phyloP scores from a whole-genome alignment of 2,797 vertebrate genomes.

The Acropternis orthonyx region DNA sequence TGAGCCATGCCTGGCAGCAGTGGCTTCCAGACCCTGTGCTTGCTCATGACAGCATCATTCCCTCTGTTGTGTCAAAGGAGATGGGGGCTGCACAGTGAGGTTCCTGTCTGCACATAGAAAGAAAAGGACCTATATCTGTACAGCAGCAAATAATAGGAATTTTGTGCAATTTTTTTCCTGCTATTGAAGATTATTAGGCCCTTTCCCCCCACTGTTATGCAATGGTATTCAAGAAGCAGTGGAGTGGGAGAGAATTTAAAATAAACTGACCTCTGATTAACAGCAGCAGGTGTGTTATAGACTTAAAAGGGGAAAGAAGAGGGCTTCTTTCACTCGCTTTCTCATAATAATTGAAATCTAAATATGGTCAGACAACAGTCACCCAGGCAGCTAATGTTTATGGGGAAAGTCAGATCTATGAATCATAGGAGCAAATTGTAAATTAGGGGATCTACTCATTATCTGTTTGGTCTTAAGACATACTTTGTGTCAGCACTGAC shows the following conservation, averaged over 20 bases:
- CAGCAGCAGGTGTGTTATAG: background rate
- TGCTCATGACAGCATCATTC: background rate
- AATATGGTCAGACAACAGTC: background rate
- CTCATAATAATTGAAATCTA: background rate
- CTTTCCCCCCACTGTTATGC: fast-evolving
- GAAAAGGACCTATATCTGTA: background rate
- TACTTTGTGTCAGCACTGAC: background rate
- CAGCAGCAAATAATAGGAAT: background rate
- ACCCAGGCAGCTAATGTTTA: background rate
- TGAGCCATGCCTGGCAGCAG: background rate
- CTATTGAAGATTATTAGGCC: background rate
- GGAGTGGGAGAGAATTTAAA: background rate
- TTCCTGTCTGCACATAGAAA: fast-evolving
- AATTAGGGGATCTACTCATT: background rate
- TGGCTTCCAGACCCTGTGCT: background rate
- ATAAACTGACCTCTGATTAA: background rate
- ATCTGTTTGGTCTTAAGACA: background rate
- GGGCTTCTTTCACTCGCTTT: background rate
- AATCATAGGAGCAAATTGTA: background rate
- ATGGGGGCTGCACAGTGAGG: background rate
- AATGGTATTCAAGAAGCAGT: background rate
- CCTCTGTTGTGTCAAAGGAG: background rate
- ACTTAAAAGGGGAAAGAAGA: background rate
- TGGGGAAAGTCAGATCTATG: background rate
- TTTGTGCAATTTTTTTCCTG: background rate